Evolutionary conservation across 2,113 vertebrate species (phyloP).

Genomic region (Gymnogyps californianus): DNA sequence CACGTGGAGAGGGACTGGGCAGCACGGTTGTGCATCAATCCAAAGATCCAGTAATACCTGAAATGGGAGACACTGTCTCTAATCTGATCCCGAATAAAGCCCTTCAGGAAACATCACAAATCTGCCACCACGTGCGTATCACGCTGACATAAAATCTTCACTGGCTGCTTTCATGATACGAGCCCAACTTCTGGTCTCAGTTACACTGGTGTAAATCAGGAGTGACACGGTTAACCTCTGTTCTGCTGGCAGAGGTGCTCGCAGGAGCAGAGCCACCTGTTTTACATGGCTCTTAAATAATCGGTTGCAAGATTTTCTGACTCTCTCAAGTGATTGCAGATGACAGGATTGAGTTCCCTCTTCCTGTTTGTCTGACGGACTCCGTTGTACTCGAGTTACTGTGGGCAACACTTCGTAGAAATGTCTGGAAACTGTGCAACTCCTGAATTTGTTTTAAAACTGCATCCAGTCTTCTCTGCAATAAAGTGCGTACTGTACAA

Average conservation of each 20-base stretch:
- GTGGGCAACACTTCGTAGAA: background rate
- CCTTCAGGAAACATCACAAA: background rate
- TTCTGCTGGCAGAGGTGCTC: background rate
- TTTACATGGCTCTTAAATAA: background rate
- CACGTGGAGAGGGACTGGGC: background rate
- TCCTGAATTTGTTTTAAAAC: background rate
- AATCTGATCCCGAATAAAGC: background rate
- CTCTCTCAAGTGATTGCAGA: background rate
- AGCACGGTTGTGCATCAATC: background rate
- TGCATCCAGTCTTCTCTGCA: conserved; percentile 15
- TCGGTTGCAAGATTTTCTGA: background rate
- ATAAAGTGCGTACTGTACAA: conserved; percentile 55
- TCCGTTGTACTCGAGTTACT: background rate
- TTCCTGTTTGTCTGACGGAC: background rate
- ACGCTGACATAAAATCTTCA: background rate
- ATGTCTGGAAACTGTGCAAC: background rate
- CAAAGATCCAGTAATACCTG: background rate
- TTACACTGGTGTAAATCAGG: background rate
- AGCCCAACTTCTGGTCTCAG: background rate
- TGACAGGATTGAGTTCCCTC: background rate
- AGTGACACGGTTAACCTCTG: background rate
- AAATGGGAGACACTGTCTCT: background rate
- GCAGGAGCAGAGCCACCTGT: background rate
- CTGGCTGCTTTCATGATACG: background rate
- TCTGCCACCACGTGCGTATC: background rate